phyloP scores from a whole-genome alignment of 1,140 invertebrate genomes.

The Ceratosolen solmsi region DNA sequence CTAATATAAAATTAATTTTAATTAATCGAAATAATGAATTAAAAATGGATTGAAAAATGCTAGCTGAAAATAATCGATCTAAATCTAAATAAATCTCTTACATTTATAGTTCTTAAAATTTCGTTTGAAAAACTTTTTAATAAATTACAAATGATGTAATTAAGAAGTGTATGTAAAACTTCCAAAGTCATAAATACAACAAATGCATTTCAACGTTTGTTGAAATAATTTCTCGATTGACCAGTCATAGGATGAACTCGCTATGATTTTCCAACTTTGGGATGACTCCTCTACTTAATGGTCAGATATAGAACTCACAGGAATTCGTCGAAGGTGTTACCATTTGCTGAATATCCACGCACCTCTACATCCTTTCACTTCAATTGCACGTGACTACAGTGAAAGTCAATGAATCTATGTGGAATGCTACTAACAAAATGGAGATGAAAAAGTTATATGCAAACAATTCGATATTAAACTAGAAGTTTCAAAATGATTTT shows the following conservation, averaged over 20 bases:
- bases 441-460: not conserved
- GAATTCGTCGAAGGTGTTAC: not conserved
- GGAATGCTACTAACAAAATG: not conserved
- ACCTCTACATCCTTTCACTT: constrained; percentile 8
- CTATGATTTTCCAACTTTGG: not conserved
- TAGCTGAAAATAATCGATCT: too few relatives aligned
- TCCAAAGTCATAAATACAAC: not conserved
- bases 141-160: too few relatives aligned
- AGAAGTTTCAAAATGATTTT: not conserved
- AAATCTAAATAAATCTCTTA: too few relatives aligned
- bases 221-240: not conserved
- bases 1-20: too few relatives aligned
- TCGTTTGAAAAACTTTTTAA: too few relatives aligned
- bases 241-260: not conserved
- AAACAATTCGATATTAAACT: not conserved
- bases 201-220: not conserved
- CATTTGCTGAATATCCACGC: not conserved
- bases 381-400: not conserved
- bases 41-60: too few relatives aligned
- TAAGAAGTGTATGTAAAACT: too few relatives aligned
- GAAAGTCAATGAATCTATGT: not conserved
- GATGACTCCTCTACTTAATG: not conserved
- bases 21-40: too few relatives aligned
- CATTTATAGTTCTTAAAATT: too few relatives aligned
- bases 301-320: not conserved